Percentiles rank a stretch among this genome's conserved stretches.
These are phyloP conservation scores for Mustela nigripes DNA, from an alignment of 2,113 vertebrate species.

Conservation along the genomic window DNA sequence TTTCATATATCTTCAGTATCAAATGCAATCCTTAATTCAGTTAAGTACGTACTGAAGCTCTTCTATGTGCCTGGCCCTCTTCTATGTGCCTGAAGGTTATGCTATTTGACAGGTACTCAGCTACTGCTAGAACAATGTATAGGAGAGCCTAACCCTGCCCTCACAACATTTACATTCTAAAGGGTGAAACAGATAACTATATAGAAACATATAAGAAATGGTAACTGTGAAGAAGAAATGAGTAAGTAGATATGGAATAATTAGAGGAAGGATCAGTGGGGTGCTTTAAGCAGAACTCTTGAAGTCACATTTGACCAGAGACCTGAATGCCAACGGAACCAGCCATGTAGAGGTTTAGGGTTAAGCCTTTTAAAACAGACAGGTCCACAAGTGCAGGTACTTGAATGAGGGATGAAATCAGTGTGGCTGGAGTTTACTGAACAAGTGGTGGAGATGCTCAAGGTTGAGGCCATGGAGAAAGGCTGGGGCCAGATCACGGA, in stretches of 20 bases:
- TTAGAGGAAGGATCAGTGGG: neutral
- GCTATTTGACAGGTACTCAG: no score
- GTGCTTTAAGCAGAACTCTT: neutral
- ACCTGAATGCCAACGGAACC: neutral
- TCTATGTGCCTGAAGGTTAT: no score
- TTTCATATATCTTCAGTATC: neutral
- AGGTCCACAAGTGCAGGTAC: neutral
- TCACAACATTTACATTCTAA: neutral
- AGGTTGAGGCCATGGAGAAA: neutral
- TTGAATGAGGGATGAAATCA: neutral
- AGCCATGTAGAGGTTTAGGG: neutral
- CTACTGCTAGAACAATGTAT: neutral
- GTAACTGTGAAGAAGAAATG: neutral
- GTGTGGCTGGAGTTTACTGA: neutral
- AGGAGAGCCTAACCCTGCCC: neutral
- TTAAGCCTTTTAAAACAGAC: neutral
- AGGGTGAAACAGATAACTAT: neutral
- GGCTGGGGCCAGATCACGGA: neutral
- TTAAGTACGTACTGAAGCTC: neutral
- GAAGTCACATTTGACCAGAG: neutral
- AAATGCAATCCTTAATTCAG: neutral
- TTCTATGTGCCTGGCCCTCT: no score
- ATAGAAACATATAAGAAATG: neutral
- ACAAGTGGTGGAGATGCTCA: accelerated
- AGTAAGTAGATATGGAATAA: neutral